Base-by-base conservation (phyloP, 2,888 invertebrate genomes). In the Amphimallon solstitiale region DNA sequence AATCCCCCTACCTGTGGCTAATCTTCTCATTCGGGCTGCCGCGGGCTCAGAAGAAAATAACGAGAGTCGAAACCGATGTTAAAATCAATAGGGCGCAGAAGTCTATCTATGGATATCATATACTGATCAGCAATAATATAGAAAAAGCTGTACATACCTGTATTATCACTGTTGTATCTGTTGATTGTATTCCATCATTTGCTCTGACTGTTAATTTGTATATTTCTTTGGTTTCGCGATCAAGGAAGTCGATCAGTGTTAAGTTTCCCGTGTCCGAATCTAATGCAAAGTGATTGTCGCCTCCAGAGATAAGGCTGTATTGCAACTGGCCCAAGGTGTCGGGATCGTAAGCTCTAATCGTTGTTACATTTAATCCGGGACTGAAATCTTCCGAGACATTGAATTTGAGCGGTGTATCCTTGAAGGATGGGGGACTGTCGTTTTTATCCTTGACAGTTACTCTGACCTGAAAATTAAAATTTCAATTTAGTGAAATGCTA, bases 341-440 rank as follows among this genome's bases (percentile, higher is more conserved):
- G 0, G 94, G 93, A 83, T 96, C 96, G 67, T 89, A 88, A 10
- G 95, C 95, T 56, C 86, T 86, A 61, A 96, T 87, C 7, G 89
- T 89, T 7, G 92, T 90, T 67, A 96, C 90, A 37, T 88, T 83
- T 76, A 93, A 91, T 5, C 94, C 94, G 1, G 92, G 90, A 37
- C 92, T 90, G 67, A 94, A 86, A 80, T 95, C 95, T 80, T 96
- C 95, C 1, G 94, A 94, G 0, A 95, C 91, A 63, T 88, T 86
- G 80, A 90, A 92, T 54, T 87, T 87, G 74, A 90, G 84, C 12
- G 91, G 91, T 35, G 90, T 88, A 70, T 90, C 89, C 74, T 88
- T 89, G 85, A 95, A 94, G 62, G 90, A 88, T 2, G 97, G 97
- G n/a, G 96, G 95, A 77, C 94, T 95, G 85, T 97, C 97, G 82